Evolutionary conservation across 2,797 vertebrate species (phyloP), one percentile per base, ranked within the genome.

Genomic region (Halcyon smyrnensis): DNA sequence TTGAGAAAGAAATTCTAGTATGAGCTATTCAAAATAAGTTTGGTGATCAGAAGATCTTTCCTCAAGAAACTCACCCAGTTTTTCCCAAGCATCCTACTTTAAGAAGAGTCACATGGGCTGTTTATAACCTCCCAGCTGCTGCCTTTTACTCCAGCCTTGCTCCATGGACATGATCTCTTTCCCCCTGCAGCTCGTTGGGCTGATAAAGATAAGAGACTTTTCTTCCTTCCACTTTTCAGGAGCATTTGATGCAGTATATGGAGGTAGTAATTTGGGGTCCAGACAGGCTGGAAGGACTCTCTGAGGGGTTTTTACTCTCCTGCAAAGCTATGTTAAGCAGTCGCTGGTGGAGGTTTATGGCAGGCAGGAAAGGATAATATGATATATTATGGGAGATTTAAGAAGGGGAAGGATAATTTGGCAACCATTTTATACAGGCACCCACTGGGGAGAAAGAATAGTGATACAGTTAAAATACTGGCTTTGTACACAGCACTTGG

Each of bases 211-310:
- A 37, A 82, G 51, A 62, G 27, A 46, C 11, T 90, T 68, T 36
- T 30, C 62, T 81, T 76, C 41, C 46, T 65, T 91, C 16, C 4
- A 21, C 13, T 84, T 87, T 15, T 15, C 48, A 45, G 24, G 27
- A 62, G 50, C 23, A 6, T 64, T 93, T 87, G 39, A 71, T 83
- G 57, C 37, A 56, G 77, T 48, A 60, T 53, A 69, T 79, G 30
- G 28, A 94, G 87, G 68, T 21, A 67, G 64, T 80, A 83, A 77
- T 85, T 95, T 87, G 60, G 62, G 94, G 50, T 80, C 54, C 34
- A 93, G 91, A 74, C 41, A 75, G 73, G 8, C 48, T 69, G 30
- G 54, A 57, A 89, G 53, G 57, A 39, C 24, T 60, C n/a, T 81
- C 65, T 62, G 45, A 80, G 93, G 57, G 41, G 11, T 39, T 94